A percentile compares a stretch with the other conserved stretches of the same genome.
Evolutionary conservation across 2,888 invertebrate species (phyloP).

Genomic region (Platynereis dumerilii): DNA sequence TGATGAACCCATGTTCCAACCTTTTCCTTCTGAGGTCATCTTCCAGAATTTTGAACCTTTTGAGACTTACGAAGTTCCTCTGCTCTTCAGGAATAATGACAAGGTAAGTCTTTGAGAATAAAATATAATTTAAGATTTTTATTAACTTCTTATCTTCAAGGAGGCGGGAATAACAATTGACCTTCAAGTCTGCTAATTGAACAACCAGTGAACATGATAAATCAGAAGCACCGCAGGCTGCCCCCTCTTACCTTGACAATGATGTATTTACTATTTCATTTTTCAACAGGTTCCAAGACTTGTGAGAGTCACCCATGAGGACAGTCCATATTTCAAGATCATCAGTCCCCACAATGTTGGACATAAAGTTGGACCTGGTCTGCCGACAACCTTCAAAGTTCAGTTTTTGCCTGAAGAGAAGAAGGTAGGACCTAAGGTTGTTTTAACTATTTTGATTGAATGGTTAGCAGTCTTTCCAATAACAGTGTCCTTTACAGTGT

Average conservation of each 20-base stretch:
- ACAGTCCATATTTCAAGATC: conserved; percentile 63
- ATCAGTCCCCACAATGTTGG: conserved; percentile 61
- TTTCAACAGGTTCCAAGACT: conserved; percentile 60
- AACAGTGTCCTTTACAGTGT: background rate
- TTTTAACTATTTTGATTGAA: too few relatives aligned
- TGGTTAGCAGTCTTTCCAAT: background rate
- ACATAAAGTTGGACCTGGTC: conserved; percentile 74
- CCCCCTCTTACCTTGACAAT: too few relatives aligned
- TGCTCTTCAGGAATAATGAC: conserved; percentile 62
- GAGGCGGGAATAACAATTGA: too few relatives aligned
- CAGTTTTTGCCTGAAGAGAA: conserved; percentile 70
- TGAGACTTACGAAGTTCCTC: conserved; percentile 61
- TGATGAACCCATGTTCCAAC: conserved; percentile 64
- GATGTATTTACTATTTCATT: too few relatives aligned
- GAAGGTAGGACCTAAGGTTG: too few relatives aligned
- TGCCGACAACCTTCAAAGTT: conserved; percentile 70
- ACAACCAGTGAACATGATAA: too few relatives aligned
- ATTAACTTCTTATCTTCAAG: too few relatives aligned
- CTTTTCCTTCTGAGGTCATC: conserved; percentile 63
- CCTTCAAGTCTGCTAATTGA: too few relatives aligned
- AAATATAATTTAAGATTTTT: background rate
- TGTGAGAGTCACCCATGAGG: conserved; percentile 61
- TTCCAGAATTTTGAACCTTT: conserved; percentile 63
- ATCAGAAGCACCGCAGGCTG: too few relatives aligned
- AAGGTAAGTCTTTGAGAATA: conserved; percentile 45